Evolutionary conservation across 2,113 vertebrate genomes (phyloP), one percentile per base, ranked within the genome.

Genomic region (Pelobates fuscus): DNA sequence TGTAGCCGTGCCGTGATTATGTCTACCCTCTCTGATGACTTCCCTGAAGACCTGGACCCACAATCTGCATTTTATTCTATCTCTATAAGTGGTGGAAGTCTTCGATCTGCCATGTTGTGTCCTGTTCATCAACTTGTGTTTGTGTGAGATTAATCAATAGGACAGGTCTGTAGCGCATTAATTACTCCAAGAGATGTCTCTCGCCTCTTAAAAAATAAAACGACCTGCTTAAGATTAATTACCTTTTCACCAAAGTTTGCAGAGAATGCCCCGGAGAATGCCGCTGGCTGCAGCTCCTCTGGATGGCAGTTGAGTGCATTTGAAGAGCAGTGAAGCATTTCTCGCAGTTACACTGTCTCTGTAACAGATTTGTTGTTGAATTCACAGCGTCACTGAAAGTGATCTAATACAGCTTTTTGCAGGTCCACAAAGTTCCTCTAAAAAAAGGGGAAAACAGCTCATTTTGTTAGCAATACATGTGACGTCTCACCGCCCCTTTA

Each of bases 191-290:
- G 64, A 77, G 64, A 64, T 68, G 73, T 61, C 63, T 67, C 63
- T 60, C 41, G 32, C 57, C 25, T 49, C 29, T 30, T 46, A 75
- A 44, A 66, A 60, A 67, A 24, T 20, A 68, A 68, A 77, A 57
- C 65, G 60, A 77, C 26, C 72, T 49, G 55, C 57, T 60, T 61
- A 68, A 77, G 73, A 77, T 77, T 77, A 77, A 77, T 77, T 68
- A 77, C 73, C 57, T 68, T 49, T 49, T 57, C 64, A 20, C 41
- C 59, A 61, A 44, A 37, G 37, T 25, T 68, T 2, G 73, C 71
- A 44, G 64, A 18, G 29, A 59, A 60, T 49, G 64, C 65, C 55
- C 41, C 23, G 64, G 43, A 61, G 73, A 25, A 20, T 8, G 10
- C 32, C 32, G 54, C 54, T 21, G 25, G 14, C 72, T n/a, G 63